Conservation (phyloP, 2,113 vertebrate genomes). For the Geococcyx californianus region DNA sequence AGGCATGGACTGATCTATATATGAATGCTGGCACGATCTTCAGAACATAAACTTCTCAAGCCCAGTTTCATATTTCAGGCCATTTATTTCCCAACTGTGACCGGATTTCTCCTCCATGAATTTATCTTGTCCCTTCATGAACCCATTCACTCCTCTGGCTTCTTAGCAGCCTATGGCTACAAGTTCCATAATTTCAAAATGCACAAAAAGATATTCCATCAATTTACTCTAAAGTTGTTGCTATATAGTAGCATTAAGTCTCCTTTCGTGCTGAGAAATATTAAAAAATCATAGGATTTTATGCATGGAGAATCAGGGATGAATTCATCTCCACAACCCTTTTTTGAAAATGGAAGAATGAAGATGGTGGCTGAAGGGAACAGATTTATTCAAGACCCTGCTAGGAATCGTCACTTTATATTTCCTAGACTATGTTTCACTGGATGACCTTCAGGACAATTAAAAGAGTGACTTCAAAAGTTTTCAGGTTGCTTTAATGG, state of each 20-base stretch:
- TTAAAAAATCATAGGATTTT: not conserved
- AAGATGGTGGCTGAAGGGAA: not conserved
- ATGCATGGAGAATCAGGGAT: not conserved
- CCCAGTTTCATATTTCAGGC: not conserved
- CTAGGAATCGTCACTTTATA: not conserved
- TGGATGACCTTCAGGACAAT: conserved; percentile 10
- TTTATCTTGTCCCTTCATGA: not conserved
- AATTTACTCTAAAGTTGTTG: not conserved
- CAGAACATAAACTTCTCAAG: not conserved
- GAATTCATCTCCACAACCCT: not conserved
- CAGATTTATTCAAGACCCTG: not conserved
- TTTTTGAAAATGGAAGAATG: not conserved
- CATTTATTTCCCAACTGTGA: not conserved
- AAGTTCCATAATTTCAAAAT: not conserved
- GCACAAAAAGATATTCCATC: not conserved
- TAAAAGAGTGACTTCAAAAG: not conserved
- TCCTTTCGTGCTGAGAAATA: not conserved
- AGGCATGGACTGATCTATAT: not conserved
- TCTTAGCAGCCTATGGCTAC: not conserved
- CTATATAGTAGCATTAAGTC: not conserved
- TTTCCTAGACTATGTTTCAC: not conserved
- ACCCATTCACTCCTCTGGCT: not conserved
- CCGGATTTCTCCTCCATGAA: not conserved
- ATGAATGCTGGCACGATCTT: not conserved
- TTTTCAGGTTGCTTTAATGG: conserved; percentile 32